Conservation (phyloP, 2,797 vertebrate species). For the Sebastes steindachneri region DNA sequence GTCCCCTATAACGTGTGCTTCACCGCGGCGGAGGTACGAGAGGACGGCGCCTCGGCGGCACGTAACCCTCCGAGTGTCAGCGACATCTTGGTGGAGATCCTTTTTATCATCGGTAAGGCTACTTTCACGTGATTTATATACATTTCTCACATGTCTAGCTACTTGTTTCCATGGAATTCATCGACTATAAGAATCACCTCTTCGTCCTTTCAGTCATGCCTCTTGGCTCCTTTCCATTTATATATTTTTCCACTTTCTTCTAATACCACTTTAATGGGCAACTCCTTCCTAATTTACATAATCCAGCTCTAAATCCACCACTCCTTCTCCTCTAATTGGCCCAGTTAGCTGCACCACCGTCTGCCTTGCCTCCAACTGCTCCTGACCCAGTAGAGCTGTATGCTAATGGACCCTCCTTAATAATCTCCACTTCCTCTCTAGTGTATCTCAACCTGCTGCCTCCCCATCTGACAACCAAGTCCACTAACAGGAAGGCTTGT, state of each 20-base stretch:
- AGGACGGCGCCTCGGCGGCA: conserved; percentile 69
- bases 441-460: neutral
- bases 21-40: conserved; percentile 73
- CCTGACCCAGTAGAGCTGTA: neutral
- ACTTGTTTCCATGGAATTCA: neutral
- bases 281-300: neutral
- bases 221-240: neutral
- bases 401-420: conserved; percentile 6
- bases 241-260: neutral
- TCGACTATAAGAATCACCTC: neutral
- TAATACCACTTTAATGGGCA: neutral
- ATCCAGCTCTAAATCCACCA: neutral
- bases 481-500: conserved; percentile 12
- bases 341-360: neutral
- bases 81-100: conserved; percentile 86
- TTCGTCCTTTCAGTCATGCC: neutral
- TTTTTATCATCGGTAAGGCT: conserved; percentile 83
- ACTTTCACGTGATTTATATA: rapidly evolving
- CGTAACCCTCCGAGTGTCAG: conserved; percentile 83
- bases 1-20: conserved; percentile 87
- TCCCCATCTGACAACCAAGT: neutral
- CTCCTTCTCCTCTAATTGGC: conserved; percentile 6
- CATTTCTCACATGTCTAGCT: neutral
- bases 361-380: neutral
- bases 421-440: neutral